Conservation (phyloP, 2,113 vertebrate species). For the Orthonyx spaldingii region DNA sequence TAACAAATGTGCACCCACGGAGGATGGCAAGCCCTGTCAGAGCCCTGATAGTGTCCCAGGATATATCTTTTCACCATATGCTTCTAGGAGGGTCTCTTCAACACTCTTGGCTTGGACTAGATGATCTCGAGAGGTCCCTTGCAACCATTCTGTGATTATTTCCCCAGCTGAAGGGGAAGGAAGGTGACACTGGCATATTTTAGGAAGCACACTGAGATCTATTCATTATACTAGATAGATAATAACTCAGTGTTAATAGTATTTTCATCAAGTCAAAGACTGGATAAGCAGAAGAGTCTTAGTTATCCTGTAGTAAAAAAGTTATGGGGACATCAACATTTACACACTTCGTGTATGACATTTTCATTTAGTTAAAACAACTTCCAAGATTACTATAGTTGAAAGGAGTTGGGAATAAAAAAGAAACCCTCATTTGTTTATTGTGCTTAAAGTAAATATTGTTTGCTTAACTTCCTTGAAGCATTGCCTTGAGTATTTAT, state of each 20-base stretch:
- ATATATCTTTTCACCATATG: background rate
- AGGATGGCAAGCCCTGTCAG: background rate
- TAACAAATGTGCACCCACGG: background rate
- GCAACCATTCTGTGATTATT: background rate
- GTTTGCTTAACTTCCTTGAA: background rate
- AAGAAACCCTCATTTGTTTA: background rate
- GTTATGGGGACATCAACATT: background rate
- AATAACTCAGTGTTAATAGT: background rate
- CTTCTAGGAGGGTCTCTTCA: background rate
- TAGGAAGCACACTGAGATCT: background rate
- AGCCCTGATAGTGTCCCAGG: background rate
- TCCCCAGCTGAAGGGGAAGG: background rate
- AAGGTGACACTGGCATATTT: background rate
- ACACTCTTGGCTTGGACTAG: background rate
- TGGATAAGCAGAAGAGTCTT: background rate
- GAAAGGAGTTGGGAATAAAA: background rate
- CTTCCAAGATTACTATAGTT: background rate
- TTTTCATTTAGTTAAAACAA: background rate
- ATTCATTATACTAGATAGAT: background rate
- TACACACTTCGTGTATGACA: background rate
- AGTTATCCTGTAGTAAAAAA: background rate
- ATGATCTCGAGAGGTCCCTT: background rate
- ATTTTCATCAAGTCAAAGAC: background rate
- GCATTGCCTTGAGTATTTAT: background rate
- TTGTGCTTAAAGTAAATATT: background rate